Base-by-base conservation (phyloP, 2,888 invertebrate species). In the Parnassius smintheus region DNA sequence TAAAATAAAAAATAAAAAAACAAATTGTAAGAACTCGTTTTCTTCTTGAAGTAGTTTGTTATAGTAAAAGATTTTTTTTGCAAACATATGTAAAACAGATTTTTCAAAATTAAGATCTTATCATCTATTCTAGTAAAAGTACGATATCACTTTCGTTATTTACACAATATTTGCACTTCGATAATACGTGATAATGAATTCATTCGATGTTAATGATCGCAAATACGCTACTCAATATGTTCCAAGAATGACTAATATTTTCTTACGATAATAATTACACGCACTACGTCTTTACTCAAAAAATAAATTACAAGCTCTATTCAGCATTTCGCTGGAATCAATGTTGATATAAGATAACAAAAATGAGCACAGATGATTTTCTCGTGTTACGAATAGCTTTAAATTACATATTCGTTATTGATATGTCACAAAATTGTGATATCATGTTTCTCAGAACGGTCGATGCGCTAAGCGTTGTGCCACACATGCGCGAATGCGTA, bases 371-470 rank as follows among this genome's bases (percentile, higher is more conserved):
- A 48, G 56, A 57, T 56, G 46, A 44, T 50, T 44, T 61, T 53
- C 59, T 53, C 56, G 52, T 41, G 50, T 56, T 50, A 52, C 35
- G 9, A 41, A 51, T 58, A 50, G 46, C 41, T 13, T 22, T 53
- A 41, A 53, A 62, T 54, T 53, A 54, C 45, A 9, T 44, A 58
- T 58, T 62, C 45, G n/a, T 53, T 57, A 52, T 62, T 58, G 42
- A 54, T 12, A 50, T 62, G 58, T 62, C 62, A 55, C 58, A 62
- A 58, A 62, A 54, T 58, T 58, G 54, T 62, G 58, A 50, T 62
- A 62, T 62, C 62, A 62, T 44, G 58, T 58, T 62, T 62, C 62
- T 53, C 45, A 44, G 62, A 62, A 62, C 25, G 46, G 42, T 48
- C 50, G 49, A 18, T 22, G 54, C 41, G 57, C n/a, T 51, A 0